Evolutionary conservation across 2,797 vertebrate genomes (phyloP).

Genomic region (Falco naumanni): DNA sequence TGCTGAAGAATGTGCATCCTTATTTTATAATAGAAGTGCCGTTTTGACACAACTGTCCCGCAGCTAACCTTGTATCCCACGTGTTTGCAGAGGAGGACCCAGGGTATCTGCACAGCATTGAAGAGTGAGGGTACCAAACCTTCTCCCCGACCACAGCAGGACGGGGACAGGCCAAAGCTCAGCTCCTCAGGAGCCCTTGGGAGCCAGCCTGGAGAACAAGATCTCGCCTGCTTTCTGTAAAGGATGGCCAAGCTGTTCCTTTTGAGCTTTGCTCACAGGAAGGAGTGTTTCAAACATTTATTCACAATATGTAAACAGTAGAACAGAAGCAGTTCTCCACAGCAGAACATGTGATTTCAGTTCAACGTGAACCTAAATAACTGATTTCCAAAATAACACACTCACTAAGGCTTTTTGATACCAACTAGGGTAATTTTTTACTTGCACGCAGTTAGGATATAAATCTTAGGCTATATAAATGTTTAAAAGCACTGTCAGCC

Average conservation of each 20-base stretch:
- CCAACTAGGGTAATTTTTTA: constrained; percentile 41
- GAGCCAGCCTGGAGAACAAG: rapidly evolving
- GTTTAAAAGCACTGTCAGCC: constrained; percentile 42
- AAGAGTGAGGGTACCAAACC: neutral
- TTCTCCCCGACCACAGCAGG: rapidly evolving
- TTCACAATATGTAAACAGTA: neutral
- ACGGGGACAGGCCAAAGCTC: neutral
- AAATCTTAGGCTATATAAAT: constrained; percentile 18
- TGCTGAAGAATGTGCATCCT: neutral
- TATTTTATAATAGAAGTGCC: neutral
- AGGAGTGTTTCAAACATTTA: constrained; percentile 21
- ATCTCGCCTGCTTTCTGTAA: rapidly evolving
- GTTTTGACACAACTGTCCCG: neutral
- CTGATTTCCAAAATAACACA: constrained; percentile 28
- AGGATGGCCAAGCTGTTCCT: neutral
- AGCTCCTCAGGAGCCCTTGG: neutral
- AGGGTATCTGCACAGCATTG: rapidly evolving
- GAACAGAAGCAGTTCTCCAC: neutral
- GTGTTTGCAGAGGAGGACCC: neutral
- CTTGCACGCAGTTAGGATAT: neutral
- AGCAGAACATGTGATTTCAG: constrained; percentile 1
- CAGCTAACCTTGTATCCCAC: neutral
- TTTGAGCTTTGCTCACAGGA: neutral
- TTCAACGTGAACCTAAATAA: constrained; percentile 37
- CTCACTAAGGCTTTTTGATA: neutral